A percentile compares a stretch with the other conserved stretches of the same genome.
Evolutionary conservation across 2,888 invertebrate species (phyloP).

Genomic region (Leucoma salicis): DNA sequence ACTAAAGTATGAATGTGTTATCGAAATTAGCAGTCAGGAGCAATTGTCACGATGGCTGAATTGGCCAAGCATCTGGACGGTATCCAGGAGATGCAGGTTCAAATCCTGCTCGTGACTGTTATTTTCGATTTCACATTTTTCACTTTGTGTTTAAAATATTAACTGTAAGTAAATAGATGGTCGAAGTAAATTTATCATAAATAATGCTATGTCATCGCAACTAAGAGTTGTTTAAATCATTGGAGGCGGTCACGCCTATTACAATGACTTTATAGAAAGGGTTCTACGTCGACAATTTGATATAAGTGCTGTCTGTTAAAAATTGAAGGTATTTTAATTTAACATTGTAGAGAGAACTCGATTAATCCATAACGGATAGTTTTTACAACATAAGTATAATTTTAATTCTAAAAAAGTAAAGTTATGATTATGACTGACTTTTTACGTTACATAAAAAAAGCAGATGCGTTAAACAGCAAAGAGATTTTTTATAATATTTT

Average conservation of each 20-base stretch:
- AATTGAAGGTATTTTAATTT: constrained; percentile 55
- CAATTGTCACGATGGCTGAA: no score
- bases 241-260: constrained; percentile 58
- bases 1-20: no score
- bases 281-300: constrained; percentile 57
- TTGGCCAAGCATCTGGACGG: no score
- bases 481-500: constrained; percentile 52
- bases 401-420: constrained; percentile 1
- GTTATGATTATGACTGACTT: constrained; percentile 6
- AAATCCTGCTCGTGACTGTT: no score
- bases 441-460: constrained; percentile 20
- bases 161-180: constrained; percentile 25
- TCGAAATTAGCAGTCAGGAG: no score
- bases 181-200: constrained; percentile 34
- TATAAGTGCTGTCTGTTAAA: constrained; percentile 48
- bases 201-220: constrained; percentile 59
- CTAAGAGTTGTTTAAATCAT: constrained; percentile 75
- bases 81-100: no score
- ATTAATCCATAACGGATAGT: constrained; percentile 26
- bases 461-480: constrained; percentile 58
- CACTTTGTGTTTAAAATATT: no score
- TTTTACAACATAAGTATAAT: constrained; percentile 20
- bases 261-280: constrained; percentile 62
- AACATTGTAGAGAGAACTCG: constrained; percentile 41
- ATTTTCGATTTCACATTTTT: no score